Evolutionary conservation across 2,888 invertebrate species (phyloP).

Genomic region (Drosophila histrio): DNA sequence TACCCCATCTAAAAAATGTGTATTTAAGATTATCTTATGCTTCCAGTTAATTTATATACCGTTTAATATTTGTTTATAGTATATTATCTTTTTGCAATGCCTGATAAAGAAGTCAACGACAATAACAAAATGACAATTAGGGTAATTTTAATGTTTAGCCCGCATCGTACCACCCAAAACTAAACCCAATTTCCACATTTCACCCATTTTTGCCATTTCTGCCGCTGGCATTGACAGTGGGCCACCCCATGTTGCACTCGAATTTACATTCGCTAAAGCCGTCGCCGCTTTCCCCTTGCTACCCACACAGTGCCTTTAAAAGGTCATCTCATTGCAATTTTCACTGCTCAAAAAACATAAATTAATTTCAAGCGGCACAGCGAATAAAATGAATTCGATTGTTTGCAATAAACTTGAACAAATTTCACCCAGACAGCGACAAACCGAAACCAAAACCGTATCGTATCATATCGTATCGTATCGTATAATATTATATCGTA

Average conservation of each 20-base stretch:
- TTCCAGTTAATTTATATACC: too few relatives aligned
- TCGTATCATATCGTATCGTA: neutral
- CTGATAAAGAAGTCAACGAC: neutral
- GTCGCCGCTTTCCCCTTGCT: slow-evolving; percentile 21
- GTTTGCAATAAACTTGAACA: slow-evolving; percentile 54
- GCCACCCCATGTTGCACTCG: slow-evolving; percentile 32
- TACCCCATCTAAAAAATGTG: too few relatives aligned
- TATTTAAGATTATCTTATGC: too few relatives aligned
- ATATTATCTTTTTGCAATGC: too few relatives aligned
- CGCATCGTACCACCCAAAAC: slow-evolving; percentile 15
- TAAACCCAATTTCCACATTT: slow-evolving; percentile 39
- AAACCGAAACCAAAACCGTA: slow-evolving; percentile 10
- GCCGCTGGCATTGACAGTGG: slow-evolving; percentile 54
- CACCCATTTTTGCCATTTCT: neutral
- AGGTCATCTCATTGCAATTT: slow-evolving; percentile 59
- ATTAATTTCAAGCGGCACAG: slow-evolving; percentile 35
- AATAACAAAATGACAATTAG: slow-evolving; percentile 17
- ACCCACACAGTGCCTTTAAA: slow-evolving; percentile 60
- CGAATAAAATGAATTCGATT: slow-evolving; percentile 51
- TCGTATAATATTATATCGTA: neutral
- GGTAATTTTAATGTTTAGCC: slow-evolving; percentile 21
- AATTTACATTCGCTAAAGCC: slow-evolving; percentile 21
- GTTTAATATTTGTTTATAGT: too few relatives aligned
- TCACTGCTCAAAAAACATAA: slow-evolving; percentile 38
- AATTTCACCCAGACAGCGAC: slow-evolving; percentile 43